Percentiles rank a stretch among this genome's conserved stretches.
Conservation (phyloP, 2,888 invertebrate species). For the Oxystoma pomonae region DNA sequence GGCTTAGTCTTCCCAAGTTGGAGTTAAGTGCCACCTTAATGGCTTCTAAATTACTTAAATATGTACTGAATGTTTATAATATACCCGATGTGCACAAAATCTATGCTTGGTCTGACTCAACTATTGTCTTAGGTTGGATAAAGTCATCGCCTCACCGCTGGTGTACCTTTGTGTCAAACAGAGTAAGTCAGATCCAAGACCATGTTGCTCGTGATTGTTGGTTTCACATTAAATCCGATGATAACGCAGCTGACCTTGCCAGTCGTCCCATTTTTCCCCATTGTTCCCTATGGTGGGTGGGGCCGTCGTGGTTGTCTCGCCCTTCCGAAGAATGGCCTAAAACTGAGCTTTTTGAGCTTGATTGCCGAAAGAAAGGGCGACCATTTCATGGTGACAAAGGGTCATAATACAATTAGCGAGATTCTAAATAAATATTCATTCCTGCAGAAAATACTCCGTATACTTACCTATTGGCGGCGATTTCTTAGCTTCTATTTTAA, state of each 20-base stretch:
- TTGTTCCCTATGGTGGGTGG: background rate
- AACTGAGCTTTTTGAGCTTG: no score
- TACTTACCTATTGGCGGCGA: background rate
- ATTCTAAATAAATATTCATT: background rate
- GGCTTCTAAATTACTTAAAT: background rate
- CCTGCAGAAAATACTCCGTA: background rate
- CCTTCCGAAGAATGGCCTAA: constrained; percentile 20
- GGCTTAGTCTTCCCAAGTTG: background rate
- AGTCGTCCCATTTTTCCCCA: background rate
- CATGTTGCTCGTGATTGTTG: background rate
- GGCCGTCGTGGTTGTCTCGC: constrained; percentile 16
- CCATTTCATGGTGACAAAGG: background rate
- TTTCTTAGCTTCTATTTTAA: background rate
- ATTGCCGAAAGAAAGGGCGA: background rate
- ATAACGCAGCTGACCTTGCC: background rate
- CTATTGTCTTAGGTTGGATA: background rate
- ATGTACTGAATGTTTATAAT: background rate
- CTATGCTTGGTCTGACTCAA: background rate
- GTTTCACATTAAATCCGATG: background rate
- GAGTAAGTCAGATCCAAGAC: background rate
- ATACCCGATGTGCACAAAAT: background rate
- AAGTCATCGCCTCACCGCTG: background rate
- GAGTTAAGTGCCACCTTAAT: background rate
- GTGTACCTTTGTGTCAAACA: background rate
- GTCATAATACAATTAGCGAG: background rate